These are phyloP conservation scores for Nyctibius bracteatus DNA, from an alignment of 2,113 vertebrate genomes.

Conservation along the genomic window DNA sequence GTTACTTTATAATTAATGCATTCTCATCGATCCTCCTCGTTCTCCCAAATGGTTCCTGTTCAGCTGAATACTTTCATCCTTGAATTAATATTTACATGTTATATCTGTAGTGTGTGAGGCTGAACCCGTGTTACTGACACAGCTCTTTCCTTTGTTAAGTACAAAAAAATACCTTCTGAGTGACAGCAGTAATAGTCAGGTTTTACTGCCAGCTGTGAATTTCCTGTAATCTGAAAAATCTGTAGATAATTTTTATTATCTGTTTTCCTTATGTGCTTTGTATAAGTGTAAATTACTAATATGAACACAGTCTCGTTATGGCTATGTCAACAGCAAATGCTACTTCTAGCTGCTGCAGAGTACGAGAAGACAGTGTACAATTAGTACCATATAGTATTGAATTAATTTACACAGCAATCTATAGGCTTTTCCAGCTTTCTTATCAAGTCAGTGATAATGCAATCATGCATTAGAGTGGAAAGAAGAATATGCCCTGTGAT, in stretches of 20 bases:
- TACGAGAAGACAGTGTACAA: neutral
- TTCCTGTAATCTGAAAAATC: neutral
- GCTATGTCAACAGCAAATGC: neutral
- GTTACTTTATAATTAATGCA: neutral
- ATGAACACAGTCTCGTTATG: neutral
- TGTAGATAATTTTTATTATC: neutral
- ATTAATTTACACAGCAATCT: neutral
- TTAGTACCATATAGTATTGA: neutral
- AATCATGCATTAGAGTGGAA: neutral
- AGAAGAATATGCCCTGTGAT: neutral
- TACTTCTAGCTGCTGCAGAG: neutral
- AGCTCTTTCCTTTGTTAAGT: neutral
- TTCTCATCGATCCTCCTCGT: neutral
- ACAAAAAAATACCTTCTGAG: neutral
- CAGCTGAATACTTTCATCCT: neutral
- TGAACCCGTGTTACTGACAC: neutral
- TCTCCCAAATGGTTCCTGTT: neutral
- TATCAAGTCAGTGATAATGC: neutral
- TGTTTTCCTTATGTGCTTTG: neutral
- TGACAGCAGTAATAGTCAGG: neutral
- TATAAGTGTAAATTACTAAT: neutral
- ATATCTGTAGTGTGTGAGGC: neutral
- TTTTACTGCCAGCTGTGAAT: neutral
- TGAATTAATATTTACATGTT: neutral
- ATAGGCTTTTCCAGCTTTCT: neutral